These are phyloP conservation scores for Apostichopus parvimensis DNA, from an alignment of 35 echinoderm and acorn worm genomes.

Conservation along the genomic window DNA sequence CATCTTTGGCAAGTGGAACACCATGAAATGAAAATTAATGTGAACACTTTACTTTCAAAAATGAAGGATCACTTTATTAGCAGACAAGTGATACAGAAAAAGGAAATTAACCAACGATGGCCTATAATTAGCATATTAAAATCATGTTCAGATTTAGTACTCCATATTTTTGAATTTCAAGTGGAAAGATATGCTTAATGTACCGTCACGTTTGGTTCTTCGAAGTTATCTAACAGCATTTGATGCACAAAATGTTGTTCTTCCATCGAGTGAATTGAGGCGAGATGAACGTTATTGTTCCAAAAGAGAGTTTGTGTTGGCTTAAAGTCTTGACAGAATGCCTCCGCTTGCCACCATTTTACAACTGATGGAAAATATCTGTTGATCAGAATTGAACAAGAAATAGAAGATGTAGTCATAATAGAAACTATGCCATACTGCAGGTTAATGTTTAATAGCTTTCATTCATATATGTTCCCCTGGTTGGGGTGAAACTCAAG, in stretches of 20 bases:
- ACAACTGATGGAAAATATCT: not conserved
- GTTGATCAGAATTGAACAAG: not conserved
- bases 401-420: not conserved
- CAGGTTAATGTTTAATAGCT: not conserved
- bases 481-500: not conserved
- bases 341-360: not conserved
- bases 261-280: not conserved
- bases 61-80: not conserved
- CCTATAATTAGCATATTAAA: not conserved
- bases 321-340: not conserved
- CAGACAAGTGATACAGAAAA: not conserved
- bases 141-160: not conserved
- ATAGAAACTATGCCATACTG: not conserved
- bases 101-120: not conserved
- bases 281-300: not conserved
- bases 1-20: no score
- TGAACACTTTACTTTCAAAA: not conserved
- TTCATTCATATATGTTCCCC: not conserved
- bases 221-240: not conserved
- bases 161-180: not conserved
- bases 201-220: no score
- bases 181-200: no score
- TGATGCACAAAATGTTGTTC: constrained; percentile 11
- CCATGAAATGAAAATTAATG: not conserved
- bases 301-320: not conserved